Evolutionary conservation across 2,888 invertebrate genomes (phyloP).

Genomic region (Crepidodera aurea): DNA sequence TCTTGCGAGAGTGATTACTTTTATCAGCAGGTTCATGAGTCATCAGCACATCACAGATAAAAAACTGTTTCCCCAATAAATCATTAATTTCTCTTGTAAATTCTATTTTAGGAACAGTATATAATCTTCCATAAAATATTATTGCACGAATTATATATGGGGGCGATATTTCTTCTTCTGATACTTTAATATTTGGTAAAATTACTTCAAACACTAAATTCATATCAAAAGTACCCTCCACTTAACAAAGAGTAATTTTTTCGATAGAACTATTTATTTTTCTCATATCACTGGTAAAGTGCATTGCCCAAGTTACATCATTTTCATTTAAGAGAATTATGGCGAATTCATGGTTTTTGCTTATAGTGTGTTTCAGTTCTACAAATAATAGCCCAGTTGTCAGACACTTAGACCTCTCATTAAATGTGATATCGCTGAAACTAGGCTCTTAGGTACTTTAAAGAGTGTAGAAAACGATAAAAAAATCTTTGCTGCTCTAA

Average conservation of each 20-base stretch:
- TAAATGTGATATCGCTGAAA: too few species aligned
- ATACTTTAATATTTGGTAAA: too few species aligned
- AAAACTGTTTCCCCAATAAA: constrained; percentile 64
- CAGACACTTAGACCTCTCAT: too few species aligned
- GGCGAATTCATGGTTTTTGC: constrained; percentile 71
- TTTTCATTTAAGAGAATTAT: constrained; percentile 66
- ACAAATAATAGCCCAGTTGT: too few species aligned
- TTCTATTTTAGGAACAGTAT: constrained; percentile 68
- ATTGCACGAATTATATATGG: constrained; percentile 69
- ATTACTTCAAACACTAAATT: constrained; percentile 66
- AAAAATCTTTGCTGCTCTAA: too few species aligned
- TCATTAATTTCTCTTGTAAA: constrained; percentile 56
- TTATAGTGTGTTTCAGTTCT: constrained; percentile 68
- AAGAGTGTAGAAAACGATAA: too few species aligned
- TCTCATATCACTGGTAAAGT: constrained; percentile 70
- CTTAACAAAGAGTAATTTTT: constrained; percentile 65
- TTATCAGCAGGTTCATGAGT: constrained; percentile 74
- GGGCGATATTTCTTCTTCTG: constrained; percentile 63
- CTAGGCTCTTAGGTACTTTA: too few species aligned
- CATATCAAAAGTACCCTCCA: constrained; percentile 66
- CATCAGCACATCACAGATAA: constrained; percentile 74
- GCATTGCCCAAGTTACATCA: constrained; percentile 65
- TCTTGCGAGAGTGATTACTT: constrained; percentile 72
- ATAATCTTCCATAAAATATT: constrained; percentile 74
- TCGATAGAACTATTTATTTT: constrained; percentile 68